phyloP scores from a whole-genome alignment of 2,888 invertebrate species.

The Calameuta filiformis region DNA sequence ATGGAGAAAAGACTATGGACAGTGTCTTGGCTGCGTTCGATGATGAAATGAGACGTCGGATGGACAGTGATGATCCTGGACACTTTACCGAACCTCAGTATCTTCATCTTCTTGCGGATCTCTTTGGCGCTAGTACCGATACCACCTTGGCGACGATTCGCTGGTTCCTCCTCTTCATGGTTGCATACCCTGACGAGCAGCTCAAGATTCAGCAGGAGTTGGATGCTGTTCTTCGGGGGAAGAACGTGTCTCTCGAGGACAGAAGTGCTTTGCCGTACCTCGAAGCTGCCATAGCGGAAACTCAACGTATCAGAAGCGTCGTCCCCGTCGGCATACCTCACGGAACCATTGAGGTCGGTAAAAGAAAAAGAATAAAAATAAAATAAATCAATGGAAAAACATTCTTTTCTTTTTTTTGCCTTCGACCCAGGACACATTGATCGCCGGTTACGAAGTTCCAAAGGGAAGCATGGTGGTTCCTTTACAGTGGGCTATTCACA shows the following conservation, averaged over 20 bases:
- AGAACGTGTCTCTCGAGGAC: slow-evolving; percentile 69
- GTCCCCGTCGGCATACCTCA: slow-evolving; percentile 89
- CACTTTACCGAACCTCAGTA: slow-evolving; percentile 77
- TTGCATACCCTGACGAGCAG: slow-evolving; percentile 75
- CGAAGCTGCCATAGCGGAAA: slow-evolving; percentile 82
- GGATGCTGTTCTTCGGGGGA: slow-evolving; percentile 41
- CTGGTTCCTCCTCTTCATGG: slow-evolving; percentile 86
- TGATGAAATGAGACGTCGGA: slow-evolving; percentile 70
- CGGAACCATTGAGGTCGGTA: slow-evolving; percentile 71
- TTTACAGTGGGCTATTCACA: slow-evolving; percentile 84
- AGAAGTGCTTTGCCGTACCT: slow-evolving; percentile 70
- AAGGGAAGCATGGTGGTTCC: slow-evolving; percentile 81
- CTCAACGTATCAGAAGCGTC: slow-evolving; percentile 81
- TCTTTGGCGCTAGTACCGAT: slow-evolving; percentile 89
- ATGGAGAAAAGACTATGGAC: slow-evolving; percentile 41
- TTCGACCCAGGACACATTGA: slow-evolving; percentile 67
- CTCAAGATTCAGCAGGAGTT: slow-evolving; percentile 74
- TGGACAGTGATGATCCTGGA: slow-evolving; percentile 60
- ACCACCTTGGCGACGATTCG: slow-evolving; percentile 83
- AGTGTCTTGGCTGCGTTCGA: slow-evolving; percentile 76
- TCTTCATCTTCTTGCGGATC: slow-evolving; percentile 80
- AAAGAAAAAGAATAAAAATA: too few relatives aligned
- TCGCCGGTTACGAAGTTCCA: slow-evolving; percentile 75
- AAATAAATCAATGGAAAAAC: too few relatives aligned
- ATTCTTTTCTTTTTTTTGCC: too few relatives aligned